Percentiles rank a stretch among this genome's conserved stretches.
Evolutionary conservation across 2,888 invertebrate species (phyloP).

Genomic region (Argyra leucocephala): DNA sequence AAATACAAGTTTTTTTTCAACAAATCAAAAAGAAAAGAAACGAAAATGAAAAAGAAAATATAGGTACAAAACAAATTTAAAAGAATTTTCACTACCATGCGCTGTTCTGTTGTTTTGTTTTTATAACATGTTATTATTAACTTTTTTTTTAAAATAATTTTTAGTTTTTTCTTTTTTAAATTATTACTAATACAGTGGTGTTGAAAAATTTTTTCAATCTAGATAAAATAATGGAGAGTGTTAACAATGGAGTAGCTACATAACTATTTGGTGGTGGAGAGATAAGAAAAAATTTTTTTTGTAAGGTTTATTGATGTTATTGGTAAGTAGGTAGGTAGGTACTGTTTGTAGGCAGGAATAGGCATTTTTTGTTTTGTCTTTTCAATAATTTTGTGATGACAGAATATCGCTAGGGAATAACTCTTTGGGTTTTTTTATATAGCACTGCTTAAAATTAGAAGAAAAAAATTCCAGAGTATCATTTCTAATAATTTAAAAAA

Average conservation of each 20-base stretch:
- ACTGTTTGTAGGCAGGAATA: background rate
- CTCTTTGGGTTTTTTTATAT: no score
- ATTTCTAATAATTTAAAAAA: no score
- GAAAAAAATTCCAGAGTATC: no score
- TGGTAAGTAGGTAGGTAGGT: background rate
- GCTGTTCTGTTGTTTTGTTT: no score
- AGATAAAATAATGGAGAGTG: background rate
- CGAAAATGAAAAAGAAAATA: background rate
- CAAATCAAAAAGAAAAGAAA: background rate
- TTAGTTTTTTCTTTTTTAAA: no score
- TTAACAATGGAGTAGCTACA: background rate
- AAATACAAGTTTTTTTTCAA: background rate
- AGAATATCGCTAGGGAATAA: conserved; percentile 3
- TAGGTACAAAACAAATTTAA: background rate
- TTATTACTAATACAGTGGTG: no score
- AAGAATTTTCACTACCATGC: no score
- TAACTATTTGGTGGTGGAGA: background rate
- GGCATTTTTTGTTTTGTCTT: background rate
- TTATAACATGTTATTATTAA: no score
- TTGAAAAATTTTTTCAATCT: no score
- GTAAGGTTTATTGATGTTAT: no score
- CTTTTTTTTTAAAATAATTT: no score
- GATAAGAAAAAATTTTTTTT: background rate
- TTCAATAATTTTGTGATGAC: background rate
- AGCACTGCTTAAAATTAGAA: no score